phyloP scores from a whole-genome alignment of 1,140 invertebrate genomes.

The Atopsyche davidsoni region DNA sequence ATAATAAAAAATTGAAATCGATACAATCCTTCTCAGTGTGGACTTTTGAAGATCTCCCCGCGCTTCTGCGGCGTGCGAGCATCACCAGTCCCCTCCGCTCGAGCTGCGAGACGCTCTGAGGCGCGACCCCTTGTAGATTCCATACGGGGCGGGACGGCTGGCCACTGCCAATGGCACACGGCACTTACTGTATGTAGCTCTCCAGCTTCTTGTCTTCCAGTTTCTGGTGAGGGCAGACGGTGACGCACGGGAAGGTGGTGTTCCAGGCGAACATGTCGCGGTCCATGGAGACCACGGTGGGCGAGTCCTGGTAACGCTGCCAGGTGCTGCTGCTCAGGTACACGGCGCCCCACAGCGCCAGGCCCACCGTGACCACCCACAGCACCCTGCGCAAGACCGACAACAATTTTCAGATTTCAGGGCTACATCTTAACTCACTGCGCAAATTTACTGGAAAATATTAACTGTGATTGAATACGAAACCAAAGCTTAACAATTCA shows the following conservation, averaged over 20 bases:
- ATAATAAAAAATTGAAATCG: neutral
- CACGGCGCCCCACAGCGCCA: constrained; percentile 37
- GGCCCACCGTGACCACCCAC: constrained; percentile 35
- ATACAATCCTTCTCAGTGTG: neutral
- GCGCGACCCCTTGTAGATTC: too few species aligned
- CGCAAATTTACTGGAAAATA: too few species aligned
- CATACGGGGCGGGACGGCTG: too few species aligned
- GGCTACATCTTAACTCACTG: too few species aligned
- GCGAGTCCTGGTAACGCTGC: constrained; percentile 56
- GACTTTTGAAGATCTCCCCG: neutral
- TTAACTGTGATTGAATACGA: neutral
- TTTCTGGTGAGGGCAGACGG: constrained; percentile 48
- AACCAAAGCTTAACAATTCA: neutral
- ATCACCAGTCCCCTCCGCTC: neutral
- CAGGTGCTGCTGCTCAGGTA: constrained; percentile 54
- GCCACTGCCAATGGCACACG: too few species aligned
- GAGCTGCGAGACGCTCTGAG: neutral
- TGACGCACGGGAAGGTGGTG: constrained; percentile 58
- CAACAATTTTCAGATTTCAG: too few species aligned
- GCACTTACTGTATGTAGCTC: constrained; percentile 43
- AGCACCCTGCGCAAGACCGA: constrained; percentile 6
- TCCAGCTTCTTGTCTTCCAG: constrained; percentile 47
- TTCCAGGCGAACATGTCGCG: constrained; percentile 65
- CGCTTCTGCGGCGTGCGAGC: neutral
- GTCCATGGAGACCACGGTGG: constrained; percentile 62